Evolutionary conservation across 2,888 invertebrate species (phyloP).

Genomic region (Petrolisthes cinctipes): DNA sequence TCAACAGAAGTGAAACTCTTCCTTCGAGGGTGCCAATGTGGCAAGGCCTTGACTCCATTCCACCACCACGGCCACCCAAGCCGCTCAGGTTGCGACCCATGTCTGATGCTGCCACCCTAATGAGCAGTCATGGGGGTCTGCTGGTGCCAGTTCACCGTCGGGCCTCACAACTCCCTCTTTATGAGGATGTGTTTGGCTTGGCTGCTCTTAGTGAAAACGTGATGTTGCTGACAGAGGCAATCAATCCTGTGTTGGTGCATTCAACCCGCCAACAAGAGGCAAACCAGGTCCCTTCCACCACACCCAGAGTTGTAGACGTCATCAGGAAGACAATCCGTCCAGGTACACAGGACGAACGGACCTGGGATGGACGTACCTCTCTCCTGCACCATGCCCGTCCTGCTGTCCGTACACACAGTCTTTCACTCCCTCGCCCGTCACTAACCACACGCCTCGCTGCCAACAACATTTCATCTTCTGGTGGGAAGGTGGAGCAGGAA

Average conservation of each 20-base stretch:
- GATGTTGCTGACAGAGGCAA: slow-evolving; percentile 58
- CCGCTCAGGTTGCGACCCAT: slow-evolving; percentile 52
- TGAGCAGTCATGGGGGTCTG: slow-evolving; percentile 37
- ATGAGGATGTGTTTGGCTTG: slow-evolving; percentile 58
- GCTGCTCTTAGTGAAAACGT: slow-evolving; percentile 58
- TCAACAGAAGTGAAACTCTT: slow-evolving; percentile 51
- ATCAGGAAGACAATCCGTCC: slow-evolving; percentile 37
- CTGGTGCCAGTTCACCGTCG: slow-evolving; percentile 52
- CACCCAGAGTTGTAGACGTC: slow-evolving; percentile 48
- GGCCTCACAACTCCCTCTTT: slow-evolving; percentile 31
- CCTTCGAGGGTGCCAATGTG: slow-evolving; percentile 38
- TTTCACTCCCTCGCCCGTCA: slow-evolving; percentile 45
- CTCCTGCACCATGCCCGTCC: slow-evolving; percentile 28
- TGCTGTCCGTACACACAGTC: slow-evolving; percentile 49
- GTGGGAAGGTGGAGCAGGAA: slow-evolving; percentile 1
- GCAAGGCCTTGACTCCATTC: slow-evolving; percentile 26
- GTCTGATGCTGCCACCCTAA: slow-evolving; percentile 52
- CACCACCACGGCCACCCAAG: slow-evolving; percentile 59
- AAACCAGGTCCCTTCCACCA: not conserved
- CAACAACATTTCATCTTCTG: not conserved
- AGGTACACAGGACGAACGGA: not conserved
- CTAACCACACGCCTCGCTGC: not conserved
- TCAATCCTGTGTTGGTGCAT: slow-evolving; percentile 56
- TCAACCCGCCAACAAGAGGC: slow-evolving; percentile 3
- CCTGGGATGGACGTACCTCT: slow-evolving; percentile 48